Percentiles rank a stretch among this genome's conserved stretches.
These are phyloP conservation scores for Centropyge bicolor DNA, from an alignment of 2,797 vertebrate species.

Conservation along the genomic window DNA sequence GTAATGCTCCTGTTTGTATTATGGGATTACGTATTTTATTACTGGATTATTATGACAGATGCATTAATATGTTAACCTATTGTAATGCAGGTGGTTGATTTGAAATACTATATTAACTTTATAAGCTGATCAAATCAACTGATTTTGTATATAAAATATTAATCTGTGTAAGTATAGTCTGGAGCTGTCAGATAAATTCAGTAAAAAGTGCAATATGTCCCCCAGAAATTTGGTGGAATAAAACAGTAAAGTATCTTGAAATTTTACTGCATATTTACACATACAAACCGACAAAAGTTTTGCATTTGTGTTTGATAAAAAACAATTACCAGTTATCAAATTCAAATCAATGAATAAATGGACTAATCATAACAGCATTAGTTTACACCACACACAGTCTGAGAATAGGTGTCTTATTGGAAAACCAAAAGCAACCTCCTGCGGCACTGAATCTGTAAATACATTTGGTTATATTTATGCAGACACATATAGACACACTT, in stretches of 20 bases:
- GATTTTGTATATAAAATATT: neutral
- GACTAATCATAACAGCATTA: neutral
- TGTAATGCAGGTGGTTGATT: neutral
- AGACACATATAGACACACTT: neutral
- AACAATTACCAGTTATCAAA: too few species aligned
- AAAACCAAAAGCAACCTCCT: conserved; percentile 20
- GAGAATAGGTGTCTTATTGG: neutral
- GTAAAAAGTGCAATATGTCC: neutral
- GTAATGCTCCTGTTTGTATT: neutral
- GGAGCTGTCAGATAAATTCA: neutral
- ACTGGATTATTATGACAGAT: neutral
- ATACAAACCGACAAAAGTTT: neutral
- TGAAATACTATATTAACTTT: neutral
- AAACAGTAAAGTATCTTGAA: neutral
- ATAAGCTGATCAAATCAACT: neutral
- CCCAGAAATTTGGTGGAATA: neutral
- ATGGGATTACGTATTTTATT: neutral
- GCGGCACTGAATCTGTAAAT: conserved; percentile 11
- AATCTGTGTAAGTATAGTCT: neutral
- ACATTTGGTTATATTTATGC: neutral
- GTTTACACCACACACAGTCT: neutral
- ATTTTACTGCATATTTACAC: neutral
- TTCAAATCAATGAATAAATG: neutral
- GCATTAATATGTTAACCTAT: neutral
- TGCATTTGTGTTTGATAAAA: neutral